These are phyloP conservation scores for Spinus olivaceus DNA, from an alignment of 2,797 vertebrate genomes.

Conservation along the genomic window DNA sequence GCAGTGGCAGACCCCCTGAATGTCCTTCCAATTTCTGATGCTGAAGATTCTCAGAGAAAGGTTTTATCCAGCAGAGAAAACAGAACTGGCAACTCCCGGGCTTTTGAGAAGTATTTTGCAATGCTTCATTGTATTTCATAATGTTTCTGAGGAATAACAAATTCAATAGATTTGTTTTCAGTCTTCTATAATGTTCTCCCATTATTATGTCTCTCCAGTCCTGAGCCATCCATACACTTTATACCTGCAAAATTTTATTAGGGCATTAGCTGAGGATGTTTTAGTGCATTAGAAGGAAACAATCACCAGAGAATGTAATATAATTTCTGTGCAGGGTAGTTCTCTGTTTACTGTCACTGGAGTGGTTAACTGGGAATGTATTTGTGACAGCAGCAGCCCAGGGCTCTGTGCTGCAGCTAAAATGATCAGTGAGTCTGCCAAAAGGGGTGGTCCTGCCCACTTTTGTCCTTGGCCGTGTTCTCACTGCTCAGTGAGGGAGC, in stretches of 20 bases:
- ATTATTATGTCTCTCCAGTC: neutral
- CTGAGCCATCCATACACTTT: neutral
- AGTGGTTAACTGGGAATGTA: neutral
- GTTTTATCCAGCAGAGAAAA: neutral
- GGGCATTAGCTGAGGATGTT: slow-evolving; percentile 1
- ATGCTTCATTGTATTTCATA: neutral
- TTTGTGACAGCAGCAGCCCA: slow-evolving; percentile 3
- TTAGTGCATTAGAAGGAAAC: slow-evolving; percentile 35
- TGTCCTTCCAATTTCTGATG: neutral
- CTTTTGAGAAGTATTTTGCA: neutral
- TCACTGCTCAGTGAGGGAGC: neutral
- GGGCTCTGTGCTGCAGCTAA: neutral
- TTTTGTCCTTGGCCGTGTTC: neutral
- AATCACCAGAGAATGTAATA: neutral
- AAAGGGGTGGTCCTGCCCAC: neutral
- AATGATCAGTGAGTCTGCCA: neutral
- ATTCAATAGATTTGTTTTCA: slow-evolving; percentile 15
- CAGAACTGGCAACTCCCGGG: neutral
- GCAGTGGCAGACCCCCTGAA: neutral
- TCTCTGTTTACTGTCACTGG: neutral
- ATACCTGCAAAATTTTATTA: slow-evolving; percentile 30
- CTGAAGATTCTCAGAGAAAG: neutral
- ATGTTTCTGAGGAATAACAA: neutral
- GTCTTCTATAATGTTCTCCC: neutral
- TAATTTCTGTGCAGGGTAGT: neutral